Evolutionary conservation across 2,888 invertebrate species (phyloP).

Genomic region (Ceraclea dissimilis): DNA sequence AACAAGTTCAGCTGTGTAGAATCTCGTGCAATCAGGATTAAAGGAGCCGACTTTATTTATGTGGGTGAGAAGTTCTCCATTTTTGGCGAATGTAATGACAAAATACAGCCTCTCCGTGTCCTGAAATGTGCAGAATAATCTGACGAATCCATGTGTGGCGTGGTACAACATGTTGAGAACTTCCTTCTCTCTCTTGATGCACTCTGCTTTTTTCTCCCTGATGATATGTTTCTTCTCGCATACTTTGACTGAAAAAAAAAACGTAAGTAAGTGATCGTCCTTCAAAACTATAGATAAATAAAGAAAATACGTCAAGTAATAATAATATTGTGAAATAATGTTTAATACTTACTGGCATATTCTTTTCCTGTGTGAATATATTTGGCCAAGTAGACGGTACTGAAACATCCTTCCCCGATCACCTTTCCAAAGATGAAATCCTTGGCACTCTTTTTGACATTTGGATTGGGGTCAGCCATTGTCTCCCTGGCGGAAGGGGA

Average conservation of each 20-base stretch:
- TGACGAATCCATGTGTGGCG: conserved; percentile 82
- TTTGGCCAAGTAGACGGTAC: conserved; percentile 89
- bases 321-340: background rate
- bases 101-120: conserved; percentile 88
- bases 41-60: conserved; percentile 88
- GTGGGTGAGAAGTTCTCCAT: conserved; percentile 89
- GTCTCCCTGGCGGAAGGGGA: conserved; percentile 37
- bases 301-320: background rate
- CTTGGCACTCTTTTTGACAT: conserved; percentile 64
- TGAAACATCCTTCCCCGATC: conserved; percentile 96
- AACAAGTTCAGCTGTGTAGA: conserved; percentile 92
- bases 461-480: conserved; percentile 33
- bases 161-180: conserved; percentile 79
- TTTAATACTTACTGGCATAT: conserved; percentile 84
- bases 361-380: conserved; percentile 84
- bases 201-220: conserved; percentile 86
- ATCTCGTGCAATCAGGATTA: conserved; percentile 80
- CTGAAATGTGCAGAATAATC: conserved; percentile 95
- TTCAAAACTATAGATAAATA: background rate
- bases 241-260: conserved; percentile 84
- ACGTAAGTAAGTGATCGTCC: background rate
- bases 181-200: conserved; percentile 91
- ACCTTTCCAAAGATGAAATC: conserved; percentile 94
- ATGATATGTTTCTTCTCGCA: conserved; percentile 92
- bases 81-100: conserved; percentile 89